Conservation (phyloP, 2,888 invertebrate species). For the Campaea margaritaria region DNA sequence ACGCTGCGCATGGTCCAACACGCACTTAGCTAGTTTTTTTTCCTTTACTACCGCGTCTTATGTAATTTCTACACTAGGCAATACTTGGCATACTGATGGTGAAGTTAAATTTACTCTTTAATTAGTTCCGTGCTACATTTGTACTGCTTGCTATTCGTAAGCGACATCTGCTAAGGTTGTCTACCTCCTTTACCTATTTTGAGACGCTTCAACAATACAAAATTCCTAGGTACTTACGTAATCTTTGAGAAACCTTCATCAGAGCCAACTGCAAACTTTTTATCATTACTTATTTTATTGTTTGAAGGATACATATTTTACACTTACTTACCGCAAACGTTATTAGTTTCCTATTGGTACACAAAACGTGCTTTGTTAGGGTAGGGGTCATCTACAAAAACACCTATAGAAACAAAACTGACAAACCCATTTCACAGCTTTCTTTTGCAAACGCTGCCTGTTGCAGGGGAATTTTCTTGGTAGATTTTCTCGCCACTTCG, state of each 20-base stretch:
- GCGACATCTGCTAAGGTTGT: slow-evolving; percentile 15
- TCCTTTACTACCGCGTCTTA: slow-evolving; percentile 51
- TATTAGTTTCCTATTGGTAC: neutral
- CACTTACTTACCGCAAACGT: neutral
- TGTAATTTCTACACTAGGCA: slow-evolving; percentile 44
- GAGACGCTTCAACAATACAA: neutral
- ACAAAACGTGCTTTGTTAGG: slow-evolving; percentile 19
- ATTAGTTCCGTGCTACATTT: slow-evolving; percentile 47
- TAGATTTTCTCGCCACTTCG: slow-evolving; percentile 15
- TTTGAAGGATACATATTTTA: neutral
- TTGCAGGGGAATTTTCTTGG: slow-evolving; percentile 19
- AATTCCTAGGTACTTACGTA: neutral
- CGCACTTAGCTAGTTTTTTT: slow-evolving; percentile 10
- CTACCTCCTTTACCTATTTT: neutral
- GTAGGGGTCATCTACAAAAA: too few species aligned
- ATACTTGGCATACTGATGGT: slow-evolving; percentile 44
- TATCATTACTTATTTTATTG: too few species aligned
- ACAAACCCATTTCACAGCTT: slow-evolving; percentile 28
- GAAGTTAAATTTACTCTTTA: slow-evolving; percentile 46
- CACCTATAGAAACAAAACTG: neutral
- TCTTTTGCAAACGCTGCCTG: neutral
- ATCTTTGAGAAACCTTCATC: too few species aligned
- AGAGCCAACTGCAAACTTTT: neutral
- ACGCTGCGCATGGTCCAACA: too few species aligned
- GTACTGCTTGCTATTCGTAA: slow-evolving; percentile 19